These are phyloP conservation scores for Carettochelys insculpta DNA, from an alignment of 2,113 vertebrate genomes.

Conservation along the genomic window DNA sequence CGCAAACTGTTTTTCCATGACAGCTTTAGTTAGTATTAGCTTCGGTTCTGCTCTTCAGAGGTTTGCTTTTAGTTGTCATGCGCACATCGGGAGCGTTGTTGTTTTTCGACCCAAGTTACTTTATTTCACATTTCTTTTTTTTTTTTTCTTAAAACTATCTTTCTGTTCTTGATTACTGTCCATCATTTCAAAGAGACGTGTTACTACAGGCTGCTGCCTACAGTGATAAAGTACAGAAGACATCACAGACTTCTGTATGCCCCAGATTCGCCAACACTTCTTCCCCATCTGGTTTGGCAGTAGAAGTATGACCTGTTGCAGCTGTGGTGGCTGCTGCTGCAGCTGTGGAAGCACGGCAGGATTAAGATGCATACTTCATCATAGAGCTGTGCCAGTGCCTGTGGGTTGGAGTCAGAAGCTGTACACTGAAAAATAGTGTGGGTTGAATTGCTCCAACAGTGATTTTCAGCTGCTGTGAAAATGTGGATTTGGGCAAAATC, in stretches of 20 bases:
- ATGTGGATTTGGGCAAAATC: not conserved
- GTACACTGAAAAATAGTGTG: not conserved
- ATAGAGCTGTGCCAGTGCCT: not conserved
- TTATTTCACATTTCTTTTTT: not conserved
- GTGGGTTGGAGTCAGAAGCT: not conserved
- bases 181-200: not conserved
- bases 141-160: not conserved
- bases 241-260: not conserved
- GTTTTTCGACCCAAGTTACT: not conserved
- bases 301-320: constrained; percentile 11
- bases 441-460: constrained; percentile 29
- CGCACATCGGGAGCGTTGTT: not conserved
- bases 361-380: not conserved
- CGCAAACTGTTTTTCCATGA: not conserved
- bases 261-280: constrained; percentile 34
- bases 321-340: not conserved
- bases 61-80: not conserved
- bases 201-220: not conserved
- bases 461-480: not conserved
- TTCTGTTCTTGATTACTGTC: not conserved
- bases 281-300: constrained; percentile 36
- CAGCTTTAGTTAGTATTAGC: not conserved
- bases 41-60: not conserved
- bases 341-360: not conserved
- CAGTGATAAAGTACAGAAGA: not conserved